Evolutionary conservation across 2,797 vertebrate genomes (phyloP).

Genomic region (Serranus cabrilla): DNA sequence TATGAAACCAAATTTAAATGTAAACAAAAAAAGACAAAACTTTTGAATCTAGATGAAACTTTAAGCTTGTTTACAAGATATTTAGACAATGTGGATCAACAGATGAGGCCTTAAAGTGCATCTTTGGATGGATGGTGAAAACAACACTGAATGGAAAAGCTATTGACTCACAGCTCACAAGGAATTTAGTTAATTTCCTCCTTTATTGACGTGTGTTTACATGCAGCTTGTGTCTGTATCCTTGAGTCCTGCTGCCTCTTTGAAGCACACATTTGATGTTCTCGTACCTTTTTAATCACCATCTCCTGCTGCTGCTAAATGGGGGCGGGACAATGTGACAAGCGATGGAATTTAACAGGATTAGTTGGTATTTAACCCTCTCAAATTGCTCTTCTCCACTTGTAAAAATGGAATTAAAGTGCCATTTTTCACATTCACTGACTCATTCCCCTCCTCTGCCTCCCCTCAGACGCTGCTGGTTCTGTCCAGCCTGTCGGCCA

Average conservation of each 20-base stretch:
- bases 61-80: too few relatives aligned
- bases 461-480: conserved; percentile 85
- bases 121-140: too few relatives aligned
- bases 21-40: too few relatives aligned
- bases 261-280: conserved; percentile 16
- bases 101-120: too few relatives aligned
- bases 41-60: too few relatives aligned
- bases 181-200: background rate
- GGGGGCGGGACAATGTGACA: conserved; percentile 47
- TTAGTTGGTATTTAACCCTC: conserved; percentile 53
- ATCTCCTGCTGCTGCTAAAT: conserved; percentile 60
- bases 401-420: conserved; percentile 60
- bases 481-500: conserved; percentile 85
- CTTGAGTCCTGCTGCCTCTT: conserved; percentile 4
- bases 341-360: conserved; percentile 55
- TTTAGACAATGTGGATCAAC: too few relatives aligned
- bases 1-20: too few relatives aligned
- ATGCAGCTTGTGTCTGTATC: background rate
- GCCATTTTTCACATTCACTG: conserved; percentile 36
- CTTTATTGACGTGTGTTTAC: background rate
- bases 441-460: conserved; percentile 43
- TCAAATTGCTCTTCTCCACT: conserved; percentile 35
- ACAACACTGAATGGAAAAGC: too few relatives aligned
- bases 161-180: too few relatives aligned
- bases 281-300: conserved; percentile 48